Percentiles rank a stretch among this genome's conserved stretches.
These are phyloP conservation scores for Slavum lentiscoides DNA, from an alignment of 2,888 invertebrate genomes.

Conservation along the genomic window DNA sequence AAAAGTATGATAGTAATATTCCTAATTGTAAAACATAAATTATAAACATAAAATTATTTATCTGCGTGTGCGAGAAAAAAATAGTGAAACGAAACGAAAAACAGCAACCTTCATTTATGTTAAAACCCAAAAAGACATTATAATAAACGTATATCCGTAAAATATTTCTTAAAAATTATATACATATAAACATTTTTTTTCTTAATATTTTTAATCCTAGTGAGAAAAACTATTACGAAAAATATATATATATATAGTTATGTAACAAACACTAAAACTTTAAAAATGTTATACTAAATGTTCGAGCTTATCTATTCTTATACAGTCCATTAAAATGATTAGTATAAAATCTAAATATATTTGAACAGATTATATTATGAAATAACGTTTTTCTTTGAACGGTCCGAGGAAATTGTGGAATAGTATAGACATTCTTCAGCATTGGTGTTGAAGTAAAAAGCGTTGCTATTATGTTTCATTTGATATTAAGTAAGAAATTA, in stretches of 20 bases:
- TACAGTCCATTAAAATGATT: background rate
- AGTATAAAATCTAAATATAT: slow-evolving; percentile 12
- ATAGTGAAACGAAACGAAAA: no score
- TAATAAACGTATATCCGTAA: no score
- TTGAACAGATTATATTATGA: background rate
- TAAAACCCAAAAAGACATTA: no score
- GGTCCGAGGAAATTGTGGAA: background rate
- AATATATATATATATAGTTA: background rate
- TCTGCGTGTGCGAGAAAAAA: no score
- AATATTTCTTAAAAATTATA: no score
- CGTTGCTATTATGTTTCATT: background rate
- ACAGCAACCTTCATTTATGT: no score
- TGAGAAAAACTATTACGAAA: no score
- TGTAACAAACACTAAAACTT: background rate
- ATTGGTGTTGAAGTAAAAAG: background rate
- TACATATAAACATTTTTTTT: no score
- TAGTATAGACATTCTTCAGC: slow-evolving; percentile 15
- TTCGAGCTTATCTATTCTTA: background rate
- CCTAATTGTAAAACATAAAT: no score
- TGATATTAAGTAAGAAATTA: slow-evolving; percentile 15
- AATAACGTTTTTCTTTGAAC: slow-evolving; percentile 23
- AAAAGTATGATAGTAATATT: no score
- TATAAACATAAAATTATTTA: no score
- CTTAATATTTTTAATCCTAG: no score
- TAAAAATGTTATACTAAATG: background rate